Conservation (phyloP, 2,888 invertebrate species). For the Phengaris alcon region DNA sequence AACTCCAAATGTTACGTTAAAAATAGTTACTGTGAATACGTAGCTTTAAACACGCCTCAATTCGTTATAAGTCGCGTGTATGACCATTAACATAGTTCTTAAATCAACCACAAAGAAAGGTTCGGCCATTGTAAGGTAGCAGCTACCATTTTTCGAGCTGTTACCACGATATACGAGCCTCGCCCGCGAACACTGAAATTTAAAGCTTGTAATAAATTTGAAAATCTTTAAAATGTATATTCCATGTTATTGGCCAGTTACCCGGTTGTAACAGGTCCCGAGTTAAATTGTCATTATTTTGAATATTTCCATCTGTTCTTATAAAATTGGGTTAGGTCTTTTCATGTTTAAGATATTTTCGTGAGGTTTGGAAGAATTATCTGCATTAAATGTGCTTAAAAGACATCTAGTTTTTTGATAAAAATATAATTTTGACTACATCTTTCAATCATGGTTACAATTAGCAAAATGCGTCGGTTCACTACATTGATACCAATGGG, state of each 20-base stretch:
- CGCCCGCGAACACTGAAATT: constrained; percentile 1
- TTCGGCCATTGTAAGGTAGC: constrained; percentile 7
- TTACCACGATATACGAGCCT: constrained; percentile 4
- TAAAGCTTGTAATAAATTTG: constrained; percentile 26
- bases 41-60: too few relatives aligned
- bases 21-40: too few relatives aligned
- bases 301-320: neutral
- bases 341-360: too few relatives aligned
- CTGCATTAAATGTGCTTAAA: too few relatives aligned
- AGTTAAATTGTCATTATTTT: constrained; percentile 1
- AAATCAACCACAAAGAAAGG: constrained; percentile 11
- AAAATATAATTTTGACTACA: too few relatives aligned
- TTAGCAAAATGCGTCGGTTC: too few relatives aligned
- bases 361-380: too few relatives aligned
- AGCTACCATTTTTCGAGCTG: constrained; percentile 1
- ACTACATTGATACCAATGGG: too few relatives aligned
- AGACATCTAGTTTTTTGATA: too few relatives aligned
- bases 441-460: too few relatives aligned
- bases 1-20: too few relatives aligned
- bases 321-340: neutral
- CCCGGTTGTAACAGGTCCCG: neutral
- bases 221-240: constrained; percentile 23
- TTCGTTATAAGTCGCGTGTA: neutral
- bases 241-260: neutral
- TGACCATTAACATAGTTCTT: neutral